Conservation (phyloP, 2,797 vertebrate species). For the Mormyrops attenuatus region DNA sequence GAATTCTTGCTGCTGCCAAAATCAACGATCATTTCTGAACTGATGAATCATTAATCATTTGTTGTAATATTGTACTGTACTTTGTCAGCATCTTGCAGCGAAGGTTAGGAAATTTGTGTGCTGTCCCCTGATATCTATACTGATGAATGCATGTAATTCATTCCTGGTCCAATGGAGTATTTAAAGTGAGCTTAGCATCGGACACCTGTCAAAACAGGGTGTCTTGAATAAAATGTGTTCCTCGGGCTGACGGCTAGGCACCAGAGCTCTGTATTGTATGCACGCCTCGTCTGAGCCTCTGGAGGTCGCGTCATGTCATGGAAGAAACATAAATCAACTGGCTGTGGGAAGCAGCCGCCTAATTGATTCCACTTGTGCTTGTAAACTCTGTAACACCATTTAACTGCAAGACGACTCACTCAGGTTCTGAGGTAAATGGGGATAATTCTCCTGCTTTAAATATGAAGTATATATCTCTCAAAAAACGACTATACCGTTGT, state of each 20-base stretch:
- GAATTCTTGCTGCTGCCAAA: background rate
- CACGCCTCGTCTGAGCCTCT: slow-evolving; percentile 29
- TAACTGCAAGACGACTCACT: slow-evolving; percentile 7
- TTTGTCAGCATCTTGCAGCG: background rate
- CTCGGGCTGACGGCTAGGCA: slow-evolving; percentile 15
- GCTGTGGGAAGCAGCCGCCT: slow-evolving; percentile 29
- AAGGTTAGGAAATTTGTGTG: background rate
- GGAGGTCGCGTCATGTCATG: slow-evolving; percentile 25
- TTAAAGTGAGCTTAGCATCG: background rate
- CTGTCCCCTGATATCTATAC: background rate
- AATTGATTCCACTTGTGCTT: slow-evolving; percentile 41
- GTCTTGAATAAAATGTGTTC: slow-evolving; percentile 24
- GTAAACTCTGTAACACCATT: slow-evolving; percentile 29
- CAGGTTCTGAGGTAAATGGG: background rate
- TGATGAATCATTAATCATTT: background rate
- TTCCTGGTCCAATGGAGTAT: slow-evolving; percentile 2
- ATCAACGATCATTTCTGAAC: background rate
- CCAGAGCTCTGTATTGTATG: slow-evolving; percentile 31
- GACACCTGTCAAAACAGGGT: slow-evolving; percentile 37
- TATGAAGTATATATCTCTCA: background rate
- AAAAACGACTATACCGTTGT: background rate
- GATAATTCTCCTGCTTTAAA: background rate
- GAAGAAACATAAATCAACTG: slow-evolving; percentile 49
- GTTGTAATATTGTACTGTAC: background rate
- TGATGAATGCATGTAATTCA: background rate